Conservation (phyloP, 1,140 invertebrate genomes). For the Aricia agestis region DNA sequence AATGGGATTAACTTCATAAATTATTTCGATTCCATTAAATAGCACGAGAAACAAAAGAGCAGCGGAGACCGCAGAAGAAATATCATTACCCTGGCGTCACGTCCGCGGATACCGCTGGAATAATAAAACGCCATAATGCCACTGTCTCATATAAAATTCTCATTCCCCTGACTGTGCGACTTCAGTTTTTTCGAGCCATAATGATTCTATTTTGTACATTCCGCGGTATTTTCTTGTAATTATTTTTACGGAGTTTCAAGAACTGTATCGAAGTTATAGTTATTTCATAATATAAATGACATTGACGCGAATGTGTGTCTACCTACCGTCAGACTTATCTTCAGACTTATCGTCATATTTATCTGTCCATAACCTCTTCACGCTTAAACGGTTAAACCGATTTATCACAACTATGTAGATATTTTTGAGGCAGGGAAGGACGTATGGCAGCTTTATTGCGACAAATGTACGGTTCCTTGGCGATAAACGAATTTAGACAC, state of each 20-base stretch:
- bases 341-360: no score
- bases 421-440: no score
- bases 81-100: slow-evolving; percentile 31
- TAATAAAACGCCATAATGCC: slow-evolving; percentile 28
- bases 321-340: no score
- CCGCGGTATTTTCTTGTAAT: background rate
- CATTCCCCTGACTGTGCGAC: slow-evolving; percentile 4
- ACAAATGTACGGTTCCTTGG: no score
- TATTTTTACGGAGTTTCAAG: background rate
- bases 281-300: background rate
- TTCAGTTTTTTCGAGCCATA: background rate
- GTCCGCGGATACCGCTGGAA: slow-evolving; percentile 29
- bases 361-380: no score
- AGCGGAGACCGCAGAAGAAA: slow-evolving; percentile 24
- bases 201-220: slow-evolving; percentile 10
- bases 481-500: no score
- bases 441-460: no score
- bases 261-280: background rate
- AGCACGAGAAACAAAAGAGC: background rate
- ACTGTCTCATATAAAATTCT: slow-evolving; percentile 22
- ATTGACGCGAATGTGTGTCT: no score
- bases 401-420: no score
- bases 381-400: no score
- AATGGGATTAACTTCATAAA: slow-evolving; percentile 6
- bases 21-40: slow-evolving; percentile 16